Percentiles rank a stretch among this genome's conserved stretches.
These are phyloP conservation scores for Hirtodrosophila histrioides DNA, from an alignment of 2,888 invertebrate species.

Conservation along the genomic window DNA sequence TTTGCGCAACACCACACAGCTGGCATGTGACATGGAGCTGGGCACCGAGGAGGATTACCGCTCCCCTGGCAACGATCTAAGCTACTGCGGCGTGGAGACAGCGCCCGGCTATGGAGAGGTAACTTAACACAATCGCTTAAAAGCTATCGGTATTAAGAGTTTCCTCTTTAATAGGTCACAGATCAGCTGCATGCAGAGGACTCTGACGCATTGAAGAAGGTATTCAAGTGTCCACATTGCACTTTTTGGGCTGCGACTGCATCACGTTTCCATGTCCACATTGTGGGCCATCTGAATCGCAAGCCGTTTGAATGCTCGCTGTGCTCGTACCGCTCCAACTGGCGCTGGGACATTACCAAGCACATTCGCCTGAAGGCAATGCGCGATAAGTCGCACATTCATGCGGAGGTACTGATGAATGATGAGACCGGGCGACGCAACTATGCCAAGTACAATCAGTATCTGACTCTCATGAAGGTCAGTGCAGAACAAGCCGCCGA, in stretches of 20 bases:
- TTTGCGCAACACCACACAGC: slow-evolving; percentile 26
- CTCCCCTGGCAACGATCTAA: slow-evolving; percentile 75
- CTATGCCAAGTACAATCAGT: slow-evolving; percentile 96
- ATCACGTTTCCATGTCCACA: slow-evolving; percentile 97
- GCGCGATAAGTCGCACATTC: slow-evolving; percentile 91
- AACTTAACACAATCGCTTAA: slow-evolving; percentile 2
- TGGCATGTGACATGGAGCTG: slow-evolving; percentile 45
- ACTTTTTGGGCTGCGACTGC: slow-evolving; percentile 96
- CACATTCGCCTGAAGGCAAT: slow-evolving; percentile 96
- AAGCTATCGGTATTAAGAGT: too few species aligned
- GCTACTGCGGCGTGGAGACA: slow-evolving; percentile 85
- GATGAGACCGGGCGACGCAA: slow-evolving; percentile 95
- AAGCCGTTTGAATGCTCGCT: slow-evolving; percentile 97
- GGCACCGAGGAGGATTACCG: slow-evolving; percentile 55
- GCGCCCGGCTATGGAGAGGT: slow-evolving; percentile 85
- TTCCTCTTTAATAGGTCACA: slow-evolving; percentile 78
- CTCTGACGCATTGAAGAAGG: slow-evolving; percentile 89
- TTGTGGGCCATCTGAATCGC: slow-evolving; percentile 95
- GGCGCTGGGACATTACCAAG: slow-evolving; percentile 98
- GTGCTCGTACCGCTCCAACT: slow-evolving; percentile 96
- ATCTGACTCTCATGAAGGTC: slow-evolving; percentile 89
- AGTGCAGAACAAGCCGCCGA: slow-evolving; percentile 84
- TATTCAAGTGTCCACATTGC: slow-evolving; percentile 96
- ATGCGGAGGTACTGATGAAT: slow-evolving; percentile 93
- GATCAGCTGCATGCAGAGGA: slow-evolving; percentile 87